Conservation (phyloP, 2,113 vertebrate species). For the Cryptoleucopteryx plumbea region DNA sequence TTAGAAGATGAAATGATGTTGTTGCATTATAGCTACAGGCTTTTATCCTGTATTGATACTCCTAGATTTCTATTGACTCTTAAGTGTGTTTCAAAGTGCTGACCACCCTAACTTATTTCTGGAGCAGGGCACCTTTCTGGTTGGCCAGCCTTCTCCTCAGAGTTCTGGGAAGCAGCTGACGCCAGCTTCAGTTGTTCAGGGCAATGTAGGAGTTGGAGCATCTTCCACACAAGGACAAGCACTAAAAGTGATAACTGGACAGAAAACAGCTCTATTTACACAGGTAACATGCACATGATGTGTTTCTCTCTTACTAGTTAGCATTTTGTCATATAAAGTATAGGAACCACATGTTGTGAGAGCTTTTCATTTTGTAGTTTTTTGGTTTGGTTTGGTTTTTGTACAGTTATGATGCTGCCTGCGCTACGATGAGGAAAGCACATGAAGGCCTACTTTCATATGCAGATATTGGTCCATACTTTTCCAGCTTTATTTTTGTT, state of each 20-base stretch:
- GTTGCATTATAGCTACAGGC: background rate
- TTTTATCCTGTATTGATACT: background rate
- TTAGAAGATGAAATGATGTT: background rate
- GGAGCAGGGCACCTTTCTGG: constrained; percentile 92
- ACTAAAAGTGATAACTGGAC: constrained; percentile 91
- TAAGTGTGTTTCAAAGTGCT: background rate
- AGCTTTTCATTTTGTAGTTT: background rate
- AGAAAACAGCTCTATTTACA: constrained; percentile 91
- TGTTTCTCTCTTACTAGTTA: background rate
- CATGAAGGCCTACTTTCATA: background rate
- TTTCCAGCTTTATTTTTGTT: background rate
- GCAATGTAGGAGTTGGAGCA: constrained; percentile 70
- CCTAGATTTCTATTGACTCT: background rate
- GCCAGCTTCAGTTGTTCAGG: constrained; percentile 77
- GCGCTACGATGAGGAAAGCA: background rate
- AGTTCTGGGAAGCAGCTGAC: constrained; percentile 85
- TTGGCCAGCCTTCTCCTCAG: constrained; percentile 88
- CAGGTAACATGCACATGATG: constrained; percentile 74
- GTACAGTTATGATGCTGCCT: background rate
- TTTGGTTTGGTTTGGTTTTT: background rate
- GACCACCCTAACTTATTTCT: background rate
- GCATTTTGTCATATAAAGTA: background rate
- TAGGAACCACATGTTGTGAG: background rate
- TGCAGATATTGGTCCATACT: background rate
- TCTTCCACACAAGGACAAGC: constrained; percentile 82